phyloP scores from a whole-genome alignment of 2,113 vertebrate genomes.

The Callorhinus ursinus region DNA sequence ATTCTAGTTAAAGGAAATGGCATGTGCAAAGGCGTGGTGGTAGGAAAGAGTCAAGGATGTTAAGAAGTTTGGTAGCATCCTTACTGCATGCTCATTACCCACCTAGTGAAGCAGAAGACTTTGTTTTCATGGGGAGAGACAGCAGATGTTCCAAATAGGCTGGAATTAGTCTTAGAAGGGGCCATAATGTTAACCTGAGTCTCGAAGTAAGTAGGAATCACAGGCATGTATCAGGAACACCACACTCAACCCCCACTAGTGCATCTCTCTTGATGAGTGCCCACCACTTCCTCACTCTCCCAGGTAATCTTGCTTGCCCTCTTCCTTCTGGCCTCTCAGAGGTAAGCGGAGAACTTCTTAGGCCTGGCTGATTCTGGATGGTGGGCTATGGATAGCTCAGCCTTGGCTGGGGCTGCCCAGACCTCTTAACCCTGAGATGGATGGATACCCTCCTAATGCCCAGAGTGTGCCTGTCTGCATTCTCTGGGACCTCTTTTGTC shows the following conservation, averaged over 20 bases:
- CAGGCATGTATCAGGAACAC: not conserved
- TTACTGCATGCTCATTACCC: not conserved
- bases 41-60: not conserved
- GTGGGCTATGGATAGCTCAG: not conserved
- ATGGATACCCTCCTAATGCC: not conserved
- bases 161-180: not conserved
- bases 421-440: constrained; percentile 41
- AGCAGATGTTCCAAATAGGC: not conserved
- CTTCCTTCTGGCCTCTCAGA: not conserved
- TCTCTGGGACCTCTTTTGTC: not conserved
- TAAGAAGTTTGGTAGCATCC: not conserved
- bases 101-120: not conserved
- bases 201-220: not conserved
- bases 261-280: not conserved
- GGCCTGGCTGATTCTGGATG: not conserved
- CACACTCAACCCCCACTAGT: rapidly evolving
- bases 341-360: not conserved
- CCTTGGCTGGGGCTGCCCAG: not conserved
- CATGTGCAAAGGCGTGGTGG: not conserved
- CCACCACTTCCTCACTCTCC: not conserved
- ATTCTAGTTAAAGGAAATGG: not conserved
- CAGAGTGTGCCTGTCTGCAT: not conserved
- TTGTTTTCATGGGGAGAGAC: not conserved
- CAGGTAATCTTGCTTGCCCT: not conserved
- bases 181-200: not conserved